phyloP scores from a whole-genome alignment of 2,113 vertebrate species.

The Sceloporus undulatus region DNA sequence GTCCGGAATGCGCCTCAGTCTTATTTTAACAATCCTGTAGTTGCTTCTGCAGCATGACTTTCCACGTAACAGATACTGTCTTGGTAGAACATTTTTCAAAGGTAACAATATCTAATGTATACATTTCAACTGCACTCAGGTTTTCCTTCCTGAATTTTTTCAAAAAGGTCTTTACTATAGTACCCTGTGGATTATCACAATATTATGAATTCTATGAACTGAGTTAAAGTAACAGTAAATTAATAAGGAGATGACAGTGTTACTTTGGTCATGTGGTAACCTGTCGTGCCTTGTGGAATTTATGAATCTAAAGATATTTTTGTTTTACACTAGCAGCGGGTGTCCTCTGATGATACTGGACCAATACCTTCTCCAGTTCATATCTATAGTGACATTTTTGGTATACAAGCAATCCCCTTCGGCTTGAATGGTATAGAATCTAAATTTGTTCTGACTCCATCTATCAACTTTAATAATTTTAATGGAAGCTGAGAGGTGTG shows the following conservation, averaged over 20 bases:
- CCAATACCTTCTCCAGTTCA: neutral
- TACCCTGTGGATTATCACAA: neutral
- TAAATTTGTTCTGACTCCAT: constrained; percentile 19
- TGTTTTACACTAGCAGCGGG: constrained; percentile 16
- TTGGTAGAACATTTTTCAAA: constrained; percentile 8
- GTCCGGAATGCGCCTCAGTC: no score
- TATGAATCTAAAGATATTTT: neutral
- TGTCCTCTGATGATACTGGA: neutral
- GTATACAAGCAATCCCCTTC: neutral
- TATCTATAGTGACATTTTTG: neutral
- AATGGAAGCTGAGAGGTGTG: neutral
- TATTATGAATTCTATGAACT: neutral
- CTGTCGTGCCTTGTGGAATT: neutral
- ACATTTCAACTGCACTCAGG: neutral
- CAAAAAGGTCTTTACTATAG: constrained; percentile 7
- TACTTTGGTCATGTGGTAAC: neutral
- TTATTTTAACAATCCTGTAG: neutral
- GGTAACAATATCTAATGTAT: neutral
- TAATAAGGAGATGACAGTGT: neutral
- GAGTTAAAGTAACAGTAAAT: neutral
- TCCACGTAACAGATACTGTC: neutral
- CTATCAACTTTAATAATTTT: neutral
- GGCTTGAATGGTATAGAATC: neutral
- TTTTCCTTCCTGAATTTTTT: neutral
- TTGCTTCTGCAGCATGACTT: neutral